phyloP scores from a whole-genome alignment of 1,140 invertebrate species.

The Harpegnathos saltator region DNA sequence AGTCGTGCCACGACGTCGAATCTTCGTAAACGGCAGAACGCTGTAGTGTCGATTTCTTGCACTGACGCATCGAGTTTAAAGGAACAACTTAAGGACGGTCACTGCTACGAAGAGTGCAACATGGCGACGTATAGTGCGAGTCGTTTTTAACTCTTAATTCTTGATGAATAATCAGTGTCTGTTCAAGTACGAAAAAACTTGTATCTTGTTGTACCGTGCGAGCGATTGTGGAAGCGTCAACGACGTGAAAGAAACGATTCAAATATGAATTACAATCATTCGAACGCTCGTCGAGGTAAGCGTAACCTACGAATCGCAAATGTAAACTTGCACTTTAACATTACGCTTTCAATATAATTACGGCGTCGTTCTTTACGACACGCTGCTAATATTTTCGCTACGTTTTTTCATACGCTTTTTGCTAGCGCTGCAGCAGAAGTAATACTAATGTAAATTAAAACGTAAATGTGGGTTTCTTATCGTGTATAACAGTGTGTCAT shows the following conservation, averaged over 20 bases:
- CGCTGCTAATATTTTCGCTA: neutral
- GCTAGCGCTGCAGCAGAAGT: neutral
- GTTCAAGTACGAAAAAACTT: neutral
- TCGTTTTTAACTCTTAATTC: slow-evolving; percentile 70
- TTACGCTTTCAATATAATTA: neutral
- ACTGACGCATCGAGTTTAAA: too few species aligned
- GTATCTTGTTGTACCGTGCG: neutral
- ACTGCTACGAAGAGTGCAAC: slow-evolving; percentile 61
- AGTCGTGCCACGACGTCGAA: too few species aligned
- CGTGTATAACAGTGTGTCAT: neutral
- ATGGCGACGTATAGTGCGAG: slow-evolving; percentile 75
- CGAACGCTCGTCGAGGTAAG: slow-evolving; percentile 81
- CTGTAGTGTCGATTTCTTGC: too few species aligned
- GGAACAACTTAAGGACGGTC: neutral
- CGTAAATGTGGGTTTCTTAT: neutral
- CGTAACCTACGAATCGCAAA: slow-evolving; percentile 38
- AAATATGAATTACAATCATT: slow-evolving; percentile 84
- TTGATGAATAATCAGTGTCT: slow-evolving; percentile 40
- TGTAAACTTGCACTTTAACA: slow-evolving; percentile 8
- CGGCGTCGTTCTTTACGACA: too few species aligned
- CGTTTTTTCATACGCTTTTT: neutral
- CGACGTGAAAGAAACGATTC: neutral
- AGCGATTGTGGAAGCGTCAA: neutral
- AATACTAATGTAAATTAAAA: neutral
- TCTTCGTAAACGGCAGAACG: too few species aligned